These are phyloP conservation scores for Neoascia interrupta DNA, from an alignment of 2,888 invertebrate genomes.

Conservation along the genomic window DNA sequence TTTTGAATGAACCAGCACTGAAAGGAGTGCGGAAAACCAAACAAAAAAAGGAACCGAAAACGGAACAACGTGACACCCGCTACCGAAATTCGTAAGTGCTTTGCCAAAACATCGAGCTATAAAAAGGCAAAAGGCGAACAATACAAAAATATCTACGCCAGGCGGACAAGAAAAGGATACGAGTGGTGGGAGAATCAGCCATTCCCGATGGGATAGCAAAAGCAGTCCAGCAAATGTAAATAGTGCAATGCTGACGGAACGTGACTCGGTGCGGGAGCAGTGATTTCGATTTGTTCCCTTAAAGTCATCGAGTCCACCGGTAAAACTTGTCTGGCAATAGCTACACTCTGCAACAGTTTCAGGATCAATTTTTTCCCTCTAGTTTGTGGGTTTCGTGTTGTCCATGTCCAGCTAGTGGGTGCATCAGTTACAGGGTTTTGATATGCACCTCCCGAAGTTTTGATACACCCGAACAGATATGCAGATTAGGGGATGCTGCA, in stretches of 20 bases:
- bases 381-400: too few relatives aligned
- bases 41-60: constrained; percentile 26
- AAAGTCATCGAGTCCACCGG: too few relatives aligned
- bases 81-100: constrained; percentile 1
- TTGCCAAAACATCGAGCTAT: background rate
- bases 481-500: constrained; percentile 22
- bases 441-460: too few relatives aligned
- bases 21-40: constrained; percentile 23
- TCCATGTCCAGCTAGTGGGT: too few relatives aligned
- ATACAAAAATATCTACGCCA: background rate
- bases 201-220: too few relatives aligned
- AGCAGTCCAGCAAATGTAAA: constrained; percentile 12
- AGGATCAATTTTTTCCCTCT: constrained; percentile 11
- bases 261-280: constrained; percentile 17
- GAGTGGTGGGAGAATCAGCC: constrained; percentile 5
- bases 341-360: too few relatives aligned
- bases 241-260: constrained; percentile 9
- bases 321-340: too few relatives aligned
- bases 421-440: too few relatives aligned
- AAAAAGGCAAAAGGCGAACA: constrained; percentile 3
- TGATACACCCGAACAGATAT: background rate
- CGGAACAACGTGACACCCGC: constrained; percentile 36
- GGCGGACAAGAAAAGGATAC: constrained; percentile 3
- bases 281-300: background rate
- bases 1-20: constrained; percentile 30